Percentiles rank a stretch among this genome's conserved stretches.
These are phyloP conservation scores for human DNA, from an alignment of 2,113 vertebrate genomes.

Conservation along the genomic window GRCh38 chr9:32555001-32555500, in stretches of 20 bases:
- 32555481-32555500: neutral
- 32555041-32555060: neutral
- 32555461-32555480: neutral
- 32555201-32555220: no score
- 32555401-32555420: neutral
- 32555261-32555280: neutral
- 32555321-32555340: neutral
- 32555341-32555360: neutral
- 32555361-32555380: neutral
- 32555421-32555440: neutral
- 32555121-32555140: neutral
- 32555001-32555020: neutral
- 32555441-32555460: neutral
- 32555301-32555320: neutral
- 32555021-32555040: conserved; percentile 10
- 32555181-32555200: no score
- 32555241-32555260: no score
- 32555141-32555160: no score
- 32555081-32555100: neutral
- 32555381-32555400: neutral
- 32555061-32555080: neutral
- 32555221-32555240: no score
- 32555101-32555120: neutral
- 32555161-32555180: no score
- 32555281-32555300: conserved; percentile 16